Base-by-base conservation (phyloP, 2,113 vertebrate genomes). In the Larimichthys polyactis region DNA sequence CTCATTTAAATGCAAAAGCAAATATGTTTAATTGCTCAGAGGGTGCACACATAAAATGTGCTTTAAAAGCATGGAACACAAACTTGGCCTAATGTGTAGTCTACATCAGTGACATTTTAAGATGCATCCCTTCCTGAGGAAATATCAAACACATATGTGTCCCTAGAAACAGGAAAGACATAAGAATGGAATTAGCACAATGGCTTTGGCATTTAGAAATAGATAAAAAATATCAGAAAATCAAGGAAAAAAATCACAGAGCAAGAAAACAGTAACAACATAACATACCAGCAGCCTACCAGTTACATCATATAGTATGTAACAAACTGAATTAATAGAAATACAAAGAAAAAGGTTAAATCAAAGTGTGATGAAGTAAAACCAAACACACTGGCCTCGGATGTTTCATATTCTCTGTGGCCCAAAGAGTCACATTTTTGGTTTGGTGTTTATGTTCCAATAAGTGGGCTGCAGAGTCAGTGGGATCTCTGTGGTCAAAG, bases 391-490 rank as follows among this genome's bases (percentile, higher is more conserved):
- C 36, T 36, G 36, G 7, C 36, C 22, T 71, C 22, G 32, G 49
- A 54, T 32, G 44, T 48, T 60, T 73, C 20, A 49, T 11, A 17
- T 80, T 49, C 52, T 69, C 22, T 59, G 12, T 11, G 6, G 60
- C 15, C 4, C 17, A 40, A 32, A 73, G 3, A n/a, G 44, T 55
- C 20, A 6, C 52, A 24, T 51, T 4, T 32, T 16, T 44, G n/a
- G 29, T 48, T 72, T 6, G 46, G 63, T 66, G 29, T 63, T 80
- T 49, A 11, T 75, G 32, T 51, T 75, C 29, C 59, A 14, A 24
- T 11, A 54, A 71, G 52, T n/a, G 36, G 72, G 32, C 43, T 82
- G 76, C 76, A 78, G 65, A 24, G 71, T 82, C 75, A 82, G 75
- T 44, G 59, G 55, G 44, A 76, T 76, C n/a, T 22, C 29, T 16